Percentiles rank a stretch among this genome's conserved stretches.
Evolutionary conservation across 2,113 vertebrate genomes (phyloP).

Genomic region (Lampris megalopsis): DNA sequence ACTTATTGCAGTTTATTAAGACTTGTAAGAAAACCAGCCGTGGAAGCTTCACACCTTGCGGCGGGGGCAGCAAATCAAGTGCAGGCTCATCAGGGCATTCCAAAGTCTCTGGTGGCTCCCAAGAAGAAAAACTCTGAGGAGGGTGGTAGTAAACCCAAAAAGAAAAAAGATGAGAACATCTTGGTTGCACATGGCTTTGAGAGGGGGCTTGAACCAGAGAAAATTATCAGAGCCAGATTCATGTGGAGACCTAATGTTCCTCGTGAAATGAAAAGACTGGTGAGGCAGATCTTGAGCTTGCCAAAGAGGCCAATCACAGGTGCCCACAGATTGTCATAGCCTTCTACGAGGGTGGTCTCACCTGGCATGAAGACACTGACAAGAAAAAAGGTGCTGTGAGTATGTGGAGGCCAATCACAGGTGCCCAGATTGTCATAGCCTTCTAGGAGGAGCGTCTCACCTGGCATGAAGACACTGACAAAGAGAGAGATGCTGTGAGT

Average conservation of each 20-base stretch:
- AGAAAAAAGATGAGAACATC: constrained; percentile 90
- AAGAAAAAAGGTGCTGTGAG: constrained; percentile 88
- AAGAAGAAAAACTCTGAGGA: constrained; percentile 88
- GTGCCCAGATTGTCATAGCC: constrained; percentile 94
- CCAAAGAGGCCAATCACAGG: constrained; percentile 94
- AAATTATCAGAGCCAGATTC: constrained; percentile 96
- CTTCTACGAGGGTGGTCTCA: constrained; percentile 96
- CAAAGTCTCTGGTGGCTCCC: constrained; percentile 78
- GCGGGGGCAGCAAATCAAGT: constrained; percentile 73
- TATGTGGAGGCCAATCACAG: constrained; percentile 91
- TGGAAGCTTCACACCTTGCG: constrained; percentile 78
- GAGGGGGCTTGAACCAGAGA: constrained; percentile 94
- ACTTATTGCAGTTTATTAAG: constrained; percentile 93
- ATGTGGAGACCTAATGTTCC: constrained; percentile 96
- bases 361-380: constrained; percentile 95
- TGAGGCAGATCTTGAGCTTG: constrained; percentile 95
- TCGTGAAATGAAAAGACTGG: constrained; percentile 96
- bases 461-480: constrained; percentile 95
- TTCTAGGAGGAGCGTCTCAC: constrained; percentile 97
- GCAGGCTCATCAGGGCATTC: constrained; percentile 56
- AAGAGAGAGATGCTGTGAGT: constrained; percentile 87
- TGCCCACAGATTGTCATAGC: constrained; percentile 97
- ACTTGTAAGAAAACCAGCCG: constrained; percentile 93
- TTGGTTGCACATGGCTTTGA: constrained; percentile 94
- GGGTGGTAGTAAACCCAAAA: constrained; percentile 90